Evolutionary conservation across 2,888 invertebrate species (phyloP), one percentile per base, ranked within the genome.

Genomic region (Dryobotodes eremita): DNA sequence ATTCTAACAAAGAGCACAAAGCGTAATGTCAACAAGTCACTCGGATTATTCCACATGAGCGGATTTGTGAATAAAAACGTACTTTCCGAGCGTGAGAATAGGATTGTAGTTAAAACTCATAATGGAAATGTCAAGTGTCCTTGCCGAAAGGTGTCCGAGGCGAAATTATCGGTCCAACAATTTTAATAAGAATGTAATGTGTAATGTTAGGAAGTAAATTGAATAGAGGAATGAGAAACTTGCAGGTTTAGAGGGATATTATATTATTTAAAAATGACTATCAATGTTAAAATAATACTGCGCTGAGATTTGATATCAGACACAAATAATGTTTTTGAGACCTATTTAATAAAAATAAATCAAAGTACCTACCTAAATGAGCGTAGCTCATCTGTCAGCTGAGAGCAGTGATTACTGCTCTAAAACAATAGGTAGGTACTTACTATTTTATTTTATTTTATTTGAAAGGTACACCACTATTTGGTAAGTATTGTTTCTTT

Each of bases 1-100:
- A 77, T 70, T 70, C 20, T 74, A 86, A 90, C 87, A 91, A 90
- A 87, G 77, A 74, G 48, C 62, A 86, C 86, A 90, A 87, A 77
- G 83, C 71, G 69, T 87, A 84, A 88, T 91, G 92, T 92, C 92
- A 92, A 86, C 88, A 89, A 93, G 92, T 92, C 91, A 91, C 82
- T 88, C 83, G 77, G 89, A 90, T 92, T 90, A 90, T 91, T 91
- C 88, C 89, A 87, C 87, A 71, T 84, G 87, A 80, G 46, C 88
- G 89, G 61, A 65, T 83, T 84, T 84, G 73, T 84, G 78, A 83
- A 86, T 75, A 79, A 84, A 72, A 80, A 79, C 76, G 57, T 68
- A 73, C 74, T 85, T 87, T 80, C 36, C 20, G 80, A 85, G 79
- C 88, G 86, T 92, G 91, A 89, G 91, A 89, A 90, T 84, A 71